Percentiles rank a stretch among this genome's conserved stretches.
Evolutionary conservation across 1,140 invertebrate species (phyloP).

Genomic region (Proales similis): DNA sequence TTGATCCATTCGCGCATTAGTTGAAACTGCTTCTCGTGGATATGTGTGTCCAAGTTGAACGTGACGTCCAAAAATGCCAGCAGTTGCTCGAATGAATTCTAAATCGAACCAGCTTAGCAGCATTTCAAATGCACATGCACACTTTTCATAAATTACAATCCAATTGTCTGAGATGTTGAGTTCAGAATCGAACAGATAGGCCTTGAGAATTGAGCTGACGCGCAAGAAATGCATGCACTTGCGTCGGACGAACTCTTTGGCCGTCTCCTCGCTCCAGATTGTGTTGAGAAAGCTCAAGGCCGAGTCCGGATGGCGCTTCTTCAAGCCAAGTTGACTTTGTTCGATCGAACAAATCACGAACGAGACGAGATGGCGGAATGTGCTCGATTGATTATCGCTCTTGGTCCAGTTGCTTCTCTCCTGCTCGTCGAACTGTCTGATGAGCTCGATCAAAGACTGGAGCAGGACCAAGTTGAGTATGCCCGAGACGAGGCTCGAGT

Average conservation of each 20-base stretch:
- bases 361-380: too few species aligned
- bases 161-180: constrained; percentile 1
- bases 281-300: too few species aligned
- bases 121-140: not conserved
- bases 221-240: constrained; percentile 32
- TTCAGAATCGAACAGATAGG: constrained; percentile 26
- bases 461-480: constrained; percentile 80
- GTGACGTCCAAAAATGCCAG: constrained; percentile 36
- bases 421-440: constrained; percentile 59
- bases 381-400: too few species aligned
- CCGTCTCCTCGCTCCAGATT: constrained; percentile 26
- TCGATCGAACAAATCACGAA: too few species aligned
- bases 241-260: constrained; percentile 19
- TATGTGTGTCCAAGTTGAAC: too few species aligned
- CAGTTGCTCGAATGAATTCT: constrained; percentile 25
- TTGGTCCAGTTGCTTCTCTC: constrained; percentile 54
- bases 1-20: too few species aligned
- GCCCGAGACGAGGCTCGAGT: constrained; percentile 71
- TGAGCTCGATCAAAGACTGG: constrained; percentile 70
- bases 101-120: not conserved
- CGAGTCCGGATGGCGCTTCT: too few species aligned
- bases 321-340: too few species aligned
- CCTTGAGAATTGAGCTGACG: constrained; percentile 16
- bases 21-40: too few species aligned
- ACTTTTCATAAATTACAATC: constrained; percentile 4